Evolutionary conservation across 2,113 vertebrate genomes (phyloP).

Genomic region (Hyperopisus bebe): DNA sequence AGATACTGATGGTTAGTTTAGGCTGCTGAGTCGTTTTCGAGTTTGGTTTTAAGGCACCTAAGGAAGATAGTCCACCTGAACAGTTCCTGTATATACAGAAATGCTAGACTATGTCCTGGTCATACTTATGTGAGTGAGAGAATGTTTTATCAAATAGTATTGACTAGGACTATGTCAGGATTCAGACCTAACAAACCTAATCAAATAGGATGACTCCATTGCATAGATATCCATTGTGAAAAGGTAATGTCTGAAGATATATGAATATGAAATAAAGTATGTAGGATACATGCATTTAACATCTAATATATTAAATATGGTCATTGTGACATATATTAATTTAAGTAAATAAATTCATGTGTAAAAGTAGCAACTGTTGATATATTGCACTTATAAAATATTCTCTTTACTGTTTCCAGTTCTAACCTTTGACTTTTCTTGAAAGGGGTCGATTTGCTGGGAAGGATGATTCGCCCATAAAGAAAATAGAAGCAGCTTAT

Average conservation of each 20-base stretch:
- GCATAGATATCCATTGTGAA: constrained; percentile 22
- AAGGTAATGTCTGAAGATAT: constrained; percentile 1
- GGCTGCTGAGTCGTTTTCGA: constrained; percentile 28
- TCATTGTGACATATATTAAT: neutral
- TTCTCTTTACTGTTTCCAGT: neutral
- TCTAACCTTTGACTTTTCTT: neutral
- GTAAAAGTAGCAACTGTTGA: constrained; percentile 14
- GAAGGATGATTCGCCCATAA: neutral
- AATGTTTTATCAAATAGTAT: neutral
- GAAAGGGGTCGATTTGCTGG: neutral
- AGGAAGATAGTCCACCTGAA: constrained; percentile 52
- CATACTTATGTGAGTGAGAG: constrained; percentile 10
- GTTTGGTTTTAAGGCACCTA: constrained; percentile 65
- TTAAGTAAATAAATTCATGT: neutral
- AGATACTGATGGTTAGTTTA: constrained; percentile 39
- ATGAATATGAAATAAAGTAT: constrained; percentile 3
- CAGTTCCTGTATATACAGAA: constrained; percentile 50
- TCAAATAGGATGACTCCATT: constrained; percentile 4
- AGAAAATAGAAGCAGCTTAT: neutral
- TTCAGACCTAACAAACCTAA: constrained; percentile 11
- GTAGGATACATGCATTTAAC: neutral
- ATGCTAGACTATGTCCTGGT: constrained; percentile 28
- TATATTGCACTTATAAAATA: constrained; percentile 15
- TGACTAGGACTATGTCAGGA: neutral
- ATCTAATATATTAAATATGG: neutral